Conservation (phyloP, 2,888 invertebrate genomes). For the Hedya salicella region DNA sequence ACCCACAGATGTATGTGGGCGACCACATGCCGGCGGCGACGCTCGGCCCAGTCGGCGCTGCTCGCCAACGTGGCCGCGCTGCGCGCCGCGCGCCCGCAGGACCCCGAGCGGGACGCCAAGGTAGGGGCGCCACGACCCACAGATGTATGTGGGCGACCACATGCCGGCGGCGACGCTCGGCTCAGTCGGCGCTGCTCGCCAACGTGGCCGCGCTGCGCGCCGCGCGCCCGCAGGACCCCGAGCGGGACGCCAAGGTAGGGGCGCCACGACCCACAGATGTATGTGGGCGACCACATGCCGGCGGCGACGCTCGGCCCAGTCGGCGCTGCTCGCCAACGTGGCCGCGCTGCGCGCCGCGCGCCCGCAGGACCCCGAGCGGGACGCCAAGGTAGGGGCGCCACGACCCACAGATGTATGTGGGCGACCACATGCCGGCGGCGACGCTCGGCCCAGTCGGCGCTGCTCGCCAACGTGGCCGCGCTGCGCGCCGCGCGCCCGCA, state of each 20-base stretch:
- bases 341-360: slow-evolving; percentile 56
- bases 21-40: no score
- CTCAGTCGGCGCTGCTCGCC: slow-evolving; percentile 85
- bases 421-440: no score
- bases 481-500: slow-evolving; percentile 9
- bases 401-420: no score
- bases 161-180: no score
- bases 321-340: no score
- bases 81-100: slow-evolving; percentile 89
- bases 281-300: no score
- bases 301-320: no score
- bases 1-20: no score
- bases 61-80: slow-evolving; percentile 90
- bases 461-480: not conserved
- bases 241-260: no score
- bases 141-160: no score
- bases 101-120: slow-evolving; percentile 50
- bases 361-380: slow-evolving; percentile 87
- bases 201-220: slow-evolving; percentile 90
- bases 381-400: slow-evolving; percentile 89
- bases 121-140: no score
- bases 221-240: slow-evolving; percentile 75
- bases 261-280: no score
- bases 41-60: slow-evolving; percentile 86
- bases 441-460: not conserved